Conservation (phyloP, 2,888 invertebrate genomes). For the Leptopterna dolabrata region DNA sequence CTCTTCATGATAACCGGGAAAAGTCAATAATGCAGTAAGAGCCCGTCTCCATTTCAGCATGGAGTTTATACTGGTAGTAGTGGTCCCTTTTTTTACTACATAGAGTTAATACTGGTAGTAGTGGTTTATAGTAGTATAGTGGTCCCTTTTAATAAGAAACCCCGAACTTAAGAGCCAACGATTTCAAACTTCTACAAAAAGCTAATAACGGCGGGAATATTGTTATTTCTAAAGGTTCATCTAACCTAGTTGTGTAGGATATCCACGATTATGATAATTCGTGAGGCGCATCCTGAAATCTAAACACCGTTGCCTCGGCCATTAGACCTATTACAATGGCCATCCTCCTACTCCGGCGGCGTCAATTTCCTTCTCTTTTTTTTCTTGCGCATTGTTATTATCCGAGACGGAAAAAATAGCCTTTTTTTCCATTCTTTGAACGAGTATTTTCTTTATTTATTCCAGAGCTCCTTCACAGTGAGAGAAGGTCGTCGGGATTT, state of each 20-base stretch:
- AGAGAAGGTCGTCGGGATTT: not conserved
- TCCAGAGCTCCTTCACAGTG: not conserved
- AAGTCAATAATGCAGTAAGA: too few relatives aligned
- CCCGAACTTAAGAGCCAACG: too few relatives aligned
- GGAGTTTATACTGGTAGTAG: too few relatives aligned
- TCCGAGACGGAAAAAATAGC: not conserved
- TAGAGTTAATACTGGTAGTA: too few relatives aligned
- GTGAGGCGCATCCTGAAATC: slow-evolving; percentile 39
- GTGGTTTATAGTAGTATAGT: too few relatives aligned
- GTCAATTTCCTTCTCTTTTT: slow-evolving; percentile 12
- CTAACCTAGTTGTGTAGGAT: slow-evolving; percentile 28
- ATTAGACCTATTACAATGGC: slow-evolving; percentile 20
- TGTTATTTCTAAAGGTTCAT: not conserved
- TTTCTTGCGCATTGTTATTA: not conserved
- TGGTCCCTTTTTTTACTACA: too few relatives aligned
- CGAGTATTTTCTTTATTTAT: not conserved
- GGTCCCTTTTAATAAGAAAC: too few relatives aligned
- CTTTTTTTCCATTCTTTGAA: not conserved
- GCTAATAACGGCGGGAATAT: not conserved
- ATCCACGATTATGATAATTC: slow-evolving; percentile 45
- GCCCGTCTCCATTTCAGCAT: too few relatives aligned
- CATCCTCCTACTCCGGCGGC: not conserved
- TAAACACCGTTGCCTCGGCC: slow-evolving; percentile 20
- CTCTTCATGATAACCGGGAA: too few relatives aligned
- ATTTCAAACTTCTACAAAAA: not conserved